Conservation (phyloP, 2,113 vertebrate species). For the Eretmochelys imbricata region DNA sequence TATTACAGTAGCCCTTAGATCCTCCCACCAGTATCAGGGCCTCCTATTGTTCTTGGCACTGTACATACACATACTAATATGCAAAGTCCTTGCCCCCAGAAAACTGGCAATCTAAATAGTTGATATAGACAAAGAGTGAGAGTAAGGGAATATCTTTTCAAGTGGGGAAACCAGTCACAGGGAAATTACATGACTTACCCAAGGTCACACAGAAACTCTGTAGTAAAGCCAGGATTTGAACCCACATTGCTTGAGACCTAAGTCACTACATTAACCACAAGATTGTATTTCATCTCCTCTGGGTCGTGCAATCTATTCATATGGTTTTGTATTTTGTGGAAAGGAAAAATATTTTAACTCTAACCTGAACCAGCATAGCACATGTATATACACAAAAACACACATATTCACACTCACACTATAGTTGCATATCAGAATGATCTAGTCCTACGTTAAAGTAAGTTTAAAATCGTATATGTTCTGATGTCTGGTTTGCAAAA, state of each 20-base stretch:
- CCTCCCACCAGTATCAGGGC: neutral
- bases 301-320: neutral
- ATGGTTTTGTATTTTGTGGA: neutral
- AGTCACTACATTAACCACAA: neutral
- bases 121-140: neutral
- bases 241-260: neutral
- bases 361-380: neutral
- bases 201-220: neutral
- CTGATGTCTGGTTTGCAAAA: constrained; percentile 47
- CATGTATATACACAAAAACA: neutral
- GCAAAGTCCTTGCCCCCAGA: neutral
- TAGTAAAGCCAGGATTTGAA: neutral
- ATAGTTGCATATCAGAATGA: neutral
- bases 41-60: neutral
- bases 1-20: neutral
- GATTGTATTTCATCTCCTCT: neutral
- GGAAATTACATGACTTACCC: neutral
- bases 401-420: fast-evolving
- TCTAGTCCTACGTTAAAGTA: neutral
- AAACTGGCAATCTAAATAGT: neutral
- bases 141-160: neutral
- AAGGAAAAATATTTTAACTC: neutral
- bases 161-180: neutral
- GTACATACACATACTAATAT: neutral
- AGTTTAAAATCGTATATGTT: neutral